These are phyloP conservation scores for Idaea dimidiata DNA, from an alignment of 2,888 invertebrate species.

Conservation along the genomic window DNA sequence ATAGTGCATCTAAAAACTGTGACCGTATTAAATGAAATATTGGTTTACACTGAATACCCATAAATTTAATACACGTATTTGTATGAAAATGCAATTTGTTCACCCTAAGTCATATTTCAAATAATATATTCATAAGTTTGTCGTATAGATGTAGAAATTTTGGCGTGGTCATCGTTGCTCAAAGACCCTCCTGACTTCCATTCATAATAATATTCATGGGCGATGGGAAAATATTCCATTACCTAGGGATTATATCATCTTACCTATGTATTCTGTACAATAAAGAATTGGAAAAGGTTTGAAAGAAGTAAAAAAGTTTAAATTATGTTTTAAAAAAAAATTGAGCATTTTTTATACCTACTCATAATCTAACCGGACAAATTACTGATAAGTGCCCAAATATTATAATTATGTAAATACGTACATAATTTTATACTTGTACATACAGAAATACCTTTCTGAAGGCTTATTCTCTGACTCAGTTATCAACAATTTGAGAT, in stretches of 20 bases:
- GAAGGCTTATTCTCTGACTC: no score
- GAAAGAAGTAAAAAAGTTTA: background rate
- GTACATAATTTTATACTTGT: no score
- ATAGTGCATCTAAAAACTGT: no score
- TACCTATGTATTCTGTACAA: slow-evolving; percentile 3
- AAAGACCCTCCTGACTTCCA: slow-evolving; percentile 45
- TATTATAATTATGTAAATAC: no score
- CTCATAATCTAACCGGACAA: no score
- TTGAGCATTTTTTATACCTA: no score
- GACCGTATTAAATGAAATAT: background rate
- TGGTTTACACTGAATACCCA: background rate
- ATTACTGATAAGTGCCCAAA: no score
- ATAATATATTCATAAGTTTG: slow-evolving; percentile 65
- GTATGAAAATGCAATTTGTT: slow-evolving; percentile 43
- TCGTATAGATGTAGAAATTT: slow-evolving; percentile 47
- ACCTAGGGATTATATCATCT: slow-evolving; percentile 22
- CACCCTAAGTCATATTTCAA: slow-evolving; percentile 44
- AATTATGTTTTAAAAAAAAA: no score
- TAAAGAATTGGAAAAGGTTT: slow-evolving; percentile 10
- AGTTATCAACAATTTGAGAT: no score
- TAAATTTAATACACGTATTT: background rate
- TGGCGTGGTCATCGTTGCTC: slow-evolving; percentile 51
- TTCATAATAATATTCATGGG: slow-evolving; percentile 57
- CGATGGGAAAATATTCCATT: slow-evolving; percentile 34
- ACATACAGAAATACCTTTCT: no score